Conservation (phyloP, 2,888 invertebrate genomes). For the Coleophora deauratella region DNA sequence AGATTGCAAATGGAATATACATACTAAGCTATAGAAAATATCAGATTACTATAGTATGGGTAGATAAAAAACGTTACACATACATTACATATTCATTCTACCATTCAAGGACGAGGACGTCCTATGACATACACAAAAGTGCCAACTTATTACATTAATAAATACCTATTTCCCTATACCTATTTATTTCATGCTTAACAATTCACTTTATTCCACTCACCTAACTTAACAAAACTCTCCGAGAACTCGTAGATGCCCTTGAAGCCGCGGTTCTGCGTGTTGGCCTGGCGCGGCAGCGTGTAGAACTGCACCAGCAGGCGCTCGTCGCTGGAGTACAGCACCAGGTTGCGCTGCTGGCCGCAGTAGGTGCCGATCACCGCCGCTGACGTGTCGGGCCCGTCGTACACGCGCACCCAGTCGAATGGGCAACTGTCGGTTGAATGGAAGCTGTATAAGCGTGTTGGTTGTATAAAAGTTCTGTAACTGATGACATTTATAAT, state of each 20-base stretch:
- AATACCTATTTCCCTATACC: no score
- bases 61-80: no score
- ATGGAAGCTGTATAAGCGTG: background rate
- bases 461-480: background rate
- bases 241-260: slow-evolving; percentile 99
- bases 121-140: no score
- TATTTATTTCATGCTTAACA: no score
- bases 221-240: slow-evolving; percentile 97
- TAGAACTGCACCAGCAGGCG: slow-evolving; percentile 93
- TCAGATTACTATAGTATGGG: no score
- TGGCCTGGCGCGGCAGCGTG: slow-evolving; percentile 92
- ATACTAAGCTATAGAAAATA: no score
- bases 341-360: slow-evolving; percentile 96
- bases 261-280: slow-evolving; percentile 98
- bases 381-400: slow-evolving; percentile 91
- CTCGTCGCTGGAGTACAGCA: slow-evolving; percentile 95
- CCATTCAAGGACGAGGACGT: no score
- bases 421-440: slow-evolving; percentile 89
- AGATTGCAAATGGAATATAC: no score
- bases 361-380: slow-evolving; percentile 97
- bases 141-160: no score
- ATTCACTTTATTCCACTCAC: slow-evolving; percentile 65
- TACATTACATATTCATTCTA: no score
- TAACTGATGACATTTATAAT: no score
- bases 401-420: slow-evolving; percentile 97